Evolutionary conservation across 2,888 invertebrate genomes (phyloP), one percentile per base, ranked within the genome.

Genomic region (Nomada ruficornis): DNA sequence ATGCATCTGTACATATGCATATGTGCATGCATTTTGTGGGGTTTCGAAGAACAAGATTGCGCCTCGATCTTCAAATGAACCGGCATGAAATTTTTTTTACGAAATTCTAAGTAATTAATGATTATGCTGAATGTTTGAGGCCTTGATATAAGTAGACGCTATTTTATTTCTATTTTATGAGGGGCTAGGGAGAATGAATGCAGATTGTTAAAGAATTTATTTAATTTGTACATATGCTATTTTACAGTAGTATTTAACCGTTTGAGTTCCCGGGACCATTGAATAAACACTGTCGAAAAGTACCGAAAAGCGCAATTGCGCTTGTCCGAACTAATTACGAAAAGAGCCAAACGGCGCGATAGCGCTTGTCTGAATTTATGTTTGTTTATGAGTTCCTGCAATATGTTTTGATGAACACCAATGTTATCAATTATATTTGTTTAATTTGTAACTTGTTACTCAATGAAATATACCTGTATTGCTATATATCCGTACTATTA

Each of bases 351-450:
- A 2, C 26, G 26, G 26, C 26, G 26, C 26, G 1, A 26, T 26
- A 26, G 23, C 26, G 26, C 26, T 26, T 26, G 26, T 26, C 26
- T 26, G 26, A 26, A 26, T 20, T 20, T 20, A 26, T 26, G 26
- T 26, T 26, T 26, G 26, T 26, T 26, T 26, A 57, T n/a, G n/a
- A 44, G 7, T 69, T 57, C n/a, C 26, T 59, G 26, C 47, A 52
- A 20, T 23, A 50, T 29, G 26, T 55, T 64, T 64, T 55, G 36
- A 68, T 57, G 42, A 57, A 57, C 68, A 57, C 15, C 55, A 13
- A 68, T 57, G 57, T 57, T 57, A 23, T 20, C 55, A 57, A 68
- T 55, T 57, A 15, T 57, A 68, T 57, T 0, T 44, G 68, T 36
- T 7, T 36, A 36, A 36, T 36, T 36, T 36, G 36, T 36, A 36